Conservation (phyloP, 2,797 vertebrate species). For the Halcyon chelicuti region DNA sequence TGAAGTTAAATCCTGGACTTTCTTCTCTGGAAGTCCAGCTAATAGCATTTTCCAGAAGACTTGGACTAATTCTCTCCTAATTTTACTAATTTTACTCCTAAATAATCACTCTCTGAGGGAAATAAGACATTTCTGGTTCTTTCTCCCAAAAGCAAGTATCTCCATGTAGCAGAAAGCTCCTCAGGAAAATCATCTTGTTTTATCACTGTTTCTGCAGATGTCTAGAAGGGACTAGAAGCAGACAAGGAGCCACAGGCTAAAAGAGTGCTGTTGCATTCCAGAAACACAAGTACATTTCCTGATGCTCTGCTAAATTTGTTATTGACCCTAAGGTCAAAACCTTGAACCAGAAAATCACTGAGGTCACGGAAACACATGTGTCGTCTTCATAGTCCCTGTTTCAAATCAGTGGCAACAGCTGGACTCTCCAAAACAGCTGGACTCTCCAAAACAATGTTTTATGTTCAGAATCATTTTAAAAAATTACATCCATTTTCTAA, state of each 20-base stretch:
- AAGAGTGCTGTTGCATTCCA: background rate
- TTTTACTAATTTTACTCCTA: background rate
- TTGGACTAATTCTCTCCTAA: background rate
- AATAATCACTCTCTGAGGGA: background rate
- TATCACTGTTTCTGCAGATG: background rate
- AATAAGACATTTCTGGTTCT: background rate
- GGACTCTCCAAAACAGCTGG: background rate
- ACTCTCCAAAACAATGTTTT: background rate
- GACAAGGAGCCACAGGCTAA: background rate
- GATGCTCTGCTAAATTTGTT: background rate
- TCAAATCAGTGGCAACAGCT: background rate
- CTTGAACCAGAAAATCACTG: background rate
- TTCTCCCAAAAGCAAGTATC: background rate
- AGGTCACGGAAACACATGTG: background rate
- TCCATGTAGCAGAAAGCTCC: background rate
- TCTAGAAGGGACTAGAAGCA: background rate
- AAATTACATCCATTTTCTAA: background rate
- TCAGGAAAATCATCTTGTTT: background rate
- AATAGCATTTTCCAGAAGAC: background rate
- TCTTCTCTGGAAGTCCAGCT: background rate
- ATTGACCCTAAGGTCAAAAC: background rate
- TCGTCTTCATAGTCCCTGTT: background rate
- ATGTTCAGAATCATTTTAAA: background rate
- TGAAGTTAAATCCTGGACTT: rapidly evolving
- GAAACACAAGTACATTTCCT: background rate